phyloP scores from a whole-genome alignment of 2,113 vertebrate species.

The Myrmecobius fasciatus region DNA sequence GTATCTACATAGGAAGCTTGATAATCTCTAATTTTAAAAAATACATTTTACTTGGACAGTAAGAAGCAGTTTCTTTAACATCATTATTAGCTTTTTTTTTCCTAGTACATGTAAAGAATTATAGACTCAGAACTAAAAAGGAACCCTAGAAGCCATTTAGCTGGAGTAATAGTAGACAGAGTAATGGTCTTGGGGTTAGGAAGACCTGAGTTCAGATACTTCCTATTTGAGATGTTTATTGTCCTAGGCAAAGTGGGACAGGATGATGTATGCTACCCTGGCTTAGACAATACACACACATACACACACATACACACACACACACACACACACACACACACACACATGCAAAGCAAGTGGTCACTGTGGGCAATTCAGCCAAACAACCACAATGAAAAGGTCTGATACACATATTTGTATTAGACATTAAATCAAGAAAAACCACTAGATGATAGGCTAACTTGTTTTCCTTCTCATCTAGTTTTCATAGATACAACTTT shows the following conservation, averaged over 20 bases:
- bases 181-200: not conserved
- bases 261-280: not conserved
- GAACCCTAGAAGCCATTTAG: not conserved
- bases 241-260: not conserved
- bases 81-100: not conserved
- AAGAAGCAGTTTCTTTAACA: not conserved
- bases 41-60: not conserved
- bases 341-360: not conserved
- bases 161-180: not conserved
- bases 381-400: not conserved
- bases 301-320: no score
- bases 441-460: not conserved
- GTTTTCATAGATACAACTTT: not conserved
- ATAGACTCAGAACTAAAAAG: not conserved
- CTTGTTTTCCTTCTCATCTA: not conserved
- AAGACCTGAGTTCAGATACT: not conserved
- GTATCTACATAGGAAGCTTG: not conserved
- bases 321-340: no score
- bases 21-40: not conserved
- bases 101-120: not conserved
- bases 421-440: not conserved
- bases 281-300: not conserved
- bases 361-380: not conserved
- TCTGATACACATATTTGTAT: not conserved
- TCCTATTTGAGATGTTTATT: not conserved